Base-by-base conservation (phyloP, 2,113 vertebrate genomes). In the Cololabis saira region DNA sequence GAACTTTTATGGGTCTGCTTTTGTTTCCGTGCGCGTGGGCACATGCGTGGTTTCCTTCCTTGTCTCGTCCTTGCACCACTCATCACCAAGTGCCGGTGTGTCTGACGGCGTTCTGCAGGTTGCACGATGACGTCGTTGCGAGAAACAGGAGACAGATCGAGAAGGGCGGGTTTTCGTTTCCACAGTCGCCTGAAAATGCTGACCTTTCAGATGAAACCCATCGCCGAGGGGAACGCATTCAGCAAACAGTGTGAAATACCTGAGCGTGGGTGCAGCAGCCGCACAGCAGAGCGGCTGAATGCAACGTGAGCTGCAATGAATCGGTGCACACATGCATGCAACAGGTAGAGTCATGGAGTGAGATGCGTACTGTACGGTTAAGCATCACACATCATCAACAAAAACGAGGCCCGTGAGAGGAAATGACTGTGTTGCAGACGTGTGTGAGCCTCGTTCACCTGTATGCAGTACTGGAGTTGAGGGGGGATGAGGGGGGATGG, bases 331-430 rank as follows among this genome's bases (percentile, higher is more conserved):
- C 3, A 2, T 17, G 18, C 24, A 27, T 52, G 2, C 11, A 60
- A 61, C 44, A 27, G 27, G 55, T 7, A 7, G 44, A 69, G 61
- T 52, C 21, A 17, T 4, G 16, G 11, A 16, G 11, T 8, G 15
- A 22, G 4, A n/a, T n/a, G n/a, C n/a, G n/a, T n/a, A n/a, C n/a
- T n/a, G n/a, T n/a, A n/a, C n/a, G n/a, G n/a, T n/a, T n/a, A n/a
- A n/a, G n/a, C n/a, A n/a, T n/a, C 15, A 17, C n/a, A 40, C 5
- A 8, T 43, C 37, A 47, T n/a, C 6, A 19, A 21, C 43, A 53
- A 74, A 70, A 80, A 81, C 3, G 15, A 59, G 60, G 60, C 74
- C 44, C 74, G 2, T 3, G 73, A 49, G 71, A 71, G 41, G 3
- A 11, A 37, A 37, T 1, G 3, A 9, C 33, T 14, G 15, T 75